These are phyloP conservation scores for Drosophila erecta DNA, from an alignment of 1,140 invertebrate species.

Conservation along the genomic window DNA sequence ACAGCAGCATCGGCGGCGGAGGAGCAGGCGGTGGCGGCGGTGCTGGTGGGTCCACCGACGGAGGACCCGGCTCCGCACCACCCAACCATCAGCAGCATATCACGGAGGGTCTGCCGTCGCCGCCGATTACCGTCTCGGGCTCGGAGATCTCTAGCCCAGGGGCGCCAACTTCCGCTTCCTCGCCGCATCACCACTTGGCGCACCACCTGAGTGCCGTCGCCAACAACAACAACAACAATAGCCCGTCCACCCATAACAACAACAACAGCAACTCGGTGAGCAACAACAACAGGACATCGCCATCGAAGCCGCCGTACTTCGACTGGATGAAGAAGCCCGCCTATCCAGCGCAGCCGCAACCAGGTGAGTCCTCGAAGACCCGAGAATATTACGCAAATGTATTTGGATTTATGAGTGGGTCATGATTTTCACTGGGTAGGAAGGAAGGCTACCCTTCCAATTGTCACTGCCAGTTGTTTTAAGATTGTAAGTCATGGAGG, in stretches of 20 bases:
- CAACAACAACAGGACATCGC: conserved; percentile 85
- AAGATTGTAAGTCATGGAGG: not conserved
- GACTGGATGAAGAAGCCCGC: conserved; percentile 96
- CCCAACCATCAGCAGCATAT: conserved; percentile 71
- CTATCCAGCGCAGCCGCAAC: conserved; percentile 92
- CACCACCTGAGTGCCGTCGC: conserved; percentile 69
- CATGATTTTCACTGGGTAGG: no score
- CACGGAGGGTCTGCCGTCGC: conserved; percentile 85
- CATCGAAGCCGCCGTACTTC: conserved; percentile 91
- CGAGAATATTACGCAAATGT: not conserved
- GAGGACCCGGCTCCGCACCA: conserved; percentile 13
- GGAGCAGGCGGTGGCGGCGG: conserved; percentile 7
- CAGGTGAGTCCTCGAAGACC: conserved; percentile 87
- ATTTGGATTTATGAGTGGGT: not conserved
- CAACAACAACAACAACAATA: conserved; percentile 69
- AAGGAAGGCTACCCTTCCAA: no score
- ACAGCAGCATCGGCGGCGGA: conserved; percentile 65
- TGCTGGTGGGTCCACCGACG: conserved; percentile 14
- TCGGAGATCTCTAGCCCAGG: conserved; percentile 89
- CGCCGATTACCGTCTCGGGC: conserved; percentile 88
- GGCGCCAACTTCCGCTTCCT: conserved; percentile 84
- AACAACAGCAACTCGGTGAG: conserved; percentile 71
- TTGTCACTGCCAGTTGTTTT: not conserved
- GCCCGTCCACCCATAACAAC: conserved; percentile 75
- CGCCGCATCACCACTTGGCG: conserved; percentile 76